Evolutionary conservation across 2,888 invertebrate genomes (phyloP).

Genomic region (Parthenolecanium corni): DNA sequence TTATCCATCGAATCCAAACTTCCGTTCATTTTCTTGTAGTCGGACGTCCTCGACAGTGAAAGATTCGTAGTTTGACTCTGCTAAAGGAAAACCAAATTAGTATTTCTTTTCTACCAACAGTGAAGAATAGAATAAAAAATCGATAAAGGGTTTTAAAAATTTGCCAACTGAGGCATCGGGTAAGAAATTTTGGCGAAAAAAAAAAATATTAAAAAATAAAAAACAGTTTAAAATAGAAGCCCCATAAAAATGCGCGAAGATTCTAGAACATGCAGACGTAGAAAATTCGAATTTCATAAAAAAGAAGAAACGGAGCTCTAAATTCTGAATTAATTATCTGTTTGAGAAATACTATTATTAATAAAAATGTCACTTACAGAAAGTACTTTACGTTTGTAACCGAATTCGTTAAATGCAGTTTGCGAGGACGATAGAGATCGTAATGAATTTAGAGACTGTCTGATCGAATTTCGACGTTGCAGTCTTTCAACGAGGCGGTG

Average conservation of each 20-base stretch:
- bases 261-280: neutral
- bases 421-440: constrained; percentile 66
- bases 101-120: neutral
- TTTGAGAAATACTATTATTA: too few species aligned
- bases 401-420: constrained; percentile 38
- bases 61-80: constrained; percentile 74
- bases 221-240: neutral
- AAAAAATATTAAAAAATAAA: neutral
- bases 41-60: constrained; percentile 48
- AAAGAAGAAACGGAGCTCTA: neutral
- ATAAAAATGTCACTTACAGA: constrained; percentile 1
- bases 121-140: neutral
- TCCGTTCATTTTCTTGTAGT: constrained; percentile 70
- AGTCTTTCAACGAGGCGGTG: constrained; percentile 75
- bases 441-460: constrained; percentile 76
- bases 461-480: constrained; percentile 80
- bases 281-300: neutral
- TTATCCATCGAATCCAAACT: constrained; percentile 87
- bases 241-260: neutral
- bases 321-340: neutral
- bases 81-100: neutral
- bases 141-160: too few species aligned
- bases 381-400: constrained; percentile 30
- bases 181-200: neutral
- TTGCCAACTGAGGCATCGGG: too few species aligned